These are phyloP conservation scores for Martes martes DNA, from an alignment of 2,113 vertebrate genomes.

Conservation along the genomic window DNA sequence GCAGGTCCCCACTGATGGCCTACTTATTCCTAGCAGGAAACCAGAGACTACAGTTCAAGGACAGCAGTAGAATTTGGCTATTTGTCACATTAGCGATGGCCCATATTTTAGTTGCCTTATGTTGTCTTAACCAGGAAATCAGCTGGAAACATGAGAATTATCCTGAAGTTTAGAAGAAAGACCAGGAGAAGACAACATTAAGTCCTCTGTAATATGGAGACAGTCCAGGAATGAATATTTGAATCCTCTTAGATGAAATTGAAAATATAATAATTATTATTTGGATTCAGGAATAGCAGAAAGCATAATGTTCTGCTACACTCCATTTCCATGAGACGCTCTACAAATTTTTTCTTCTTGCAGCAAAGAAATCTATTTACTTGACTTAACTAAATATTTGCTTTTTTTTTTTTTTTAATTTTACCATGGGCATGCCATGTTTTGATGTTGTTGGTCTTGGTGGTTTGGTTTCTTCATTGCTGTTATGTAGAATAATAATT, in stretches of 20 bases:
- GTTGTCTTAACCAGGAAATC: neutral
- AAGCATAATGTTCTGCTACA: neutral
- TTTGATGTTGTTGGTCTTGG: neutral
- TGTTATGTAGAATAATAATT: neutral
- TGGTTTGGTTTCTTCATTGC: neutral
- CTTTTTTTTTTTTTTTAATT: neutral
- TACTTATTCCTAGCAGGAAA: slow-evolving; percentile 43
- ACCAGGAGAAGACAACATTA: neutral
- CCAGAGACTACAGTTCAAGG: slow-evolving; percentile 39
- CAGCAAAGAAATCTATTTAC: neutral
- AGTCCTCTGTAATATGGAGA: neutral
- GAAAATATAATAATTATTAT: neutral
- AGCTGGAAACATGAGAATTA: neutral
- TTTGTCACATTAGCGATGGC: neutral
- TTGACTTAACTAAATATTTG: neutral
- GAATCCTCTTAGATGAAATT: neutral
- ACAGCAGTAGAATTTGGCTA: neutral
- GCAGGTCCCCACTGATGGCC: neutral
- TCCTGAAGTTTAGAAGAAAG: neutral
- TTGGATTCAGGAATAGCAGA: neutral
- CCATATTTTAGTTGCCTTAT: slow-evolving; percentile 18
- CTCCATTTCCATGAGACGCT: neutral
- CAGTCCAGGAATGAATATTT: neutral
- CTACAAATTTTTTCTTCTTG: neutral
- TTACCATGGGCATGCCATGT: neutral